Evolutionary conservation across 2,113 vertebrate species (phyloP).

Genomic region (Tragelaphus buxtoni): DNA sequence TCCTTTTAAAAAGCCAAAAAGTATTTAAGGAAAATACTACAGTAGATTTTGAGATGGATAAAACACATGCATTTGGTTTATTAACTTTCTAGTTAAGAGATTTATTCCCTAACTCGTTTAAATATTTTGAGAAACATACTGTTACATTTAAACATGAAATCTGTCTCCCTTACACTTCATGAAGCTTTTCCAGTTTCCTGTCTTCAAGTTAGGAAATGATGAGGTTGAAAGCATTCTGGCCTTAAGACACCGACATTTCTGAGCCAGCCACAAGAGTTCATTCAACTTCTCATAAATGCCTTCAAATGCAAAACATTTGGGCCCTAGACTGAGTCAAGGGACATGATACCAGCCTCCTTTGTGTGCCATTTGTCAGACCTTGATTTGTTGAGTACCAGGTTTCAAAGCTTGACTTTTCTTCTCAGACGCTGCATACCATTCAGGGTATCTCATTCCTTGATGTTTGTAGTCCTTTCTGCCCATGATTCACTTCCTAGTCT

Average conservation of each 20-base stretch:
- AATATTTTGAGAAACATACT: constrained; percentile 80
- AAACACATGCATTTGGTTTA: constrained; percentile 76
- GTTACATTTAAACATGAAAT: constrained; percentile 77
- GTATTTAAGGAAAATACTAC: constrained; percentile 32
- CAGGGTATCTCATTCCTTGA: not conserved
- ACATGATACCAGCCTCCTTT: not conserved
- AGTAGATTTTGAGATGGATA: constrained; percentile 61
- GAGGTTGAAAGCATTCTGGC: constrained; percentile 70
- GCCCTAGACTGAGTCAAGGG: constrained; percentile 23
- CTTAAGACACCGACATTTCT: constrained; percentile 64
- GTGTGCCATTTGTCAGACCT: constrained; percentile 6
- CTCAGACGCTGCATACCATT: not conserved
- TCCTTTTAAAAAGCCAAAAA: not conserved
- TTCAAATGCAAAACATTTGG: constrained; percentile 72
- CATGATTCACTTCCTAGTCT: constrained; percentile 18
- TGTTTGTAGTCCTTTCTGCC: not conserved
- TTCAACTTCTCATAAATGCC: constrained; percentile 63
- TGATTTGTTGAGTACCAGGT: constrained; percentile 15
- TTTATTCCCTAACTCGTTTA: constrained; percentile 78
- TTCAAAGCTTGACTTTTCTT: not conserved
- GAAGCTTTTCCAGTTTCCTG: constrained; percentile 70
- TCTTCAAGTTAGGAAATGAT: constrained; percentile 68
- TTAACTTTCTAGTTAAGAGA: constrained; percentile 77
- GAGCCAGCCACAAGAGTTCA: constrained; percentile 72
- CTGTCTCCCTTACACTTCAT: constrained; percentile 60